These are phyloP conservation scores for Plagiodera versicolora DNA, from an alignment of 2,888 invertebrate genomes.

Conservation along the genomic window DNA sequence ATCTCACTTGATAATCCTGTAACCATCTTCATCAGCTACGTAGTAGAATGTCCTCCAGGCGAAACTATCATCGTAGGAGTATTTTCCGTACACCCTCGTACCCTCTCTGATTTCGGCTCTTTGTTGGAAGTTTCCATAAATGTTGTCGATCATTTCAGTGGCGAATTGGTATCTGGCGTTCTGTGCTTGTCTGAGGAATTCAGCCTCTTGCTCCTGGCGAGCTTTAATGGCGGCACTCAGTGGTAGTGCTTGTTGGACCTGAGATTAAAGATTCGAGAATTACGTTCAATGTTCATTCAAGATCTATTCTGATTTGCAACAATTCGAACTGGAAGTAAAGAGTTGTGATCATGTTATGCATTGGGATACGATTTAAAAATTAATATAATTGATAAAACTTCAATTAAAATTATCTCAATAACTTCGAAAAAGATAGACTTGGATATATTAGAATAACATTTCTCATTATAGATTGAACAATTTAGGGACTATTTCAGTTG, in stretches of 20 bases:
- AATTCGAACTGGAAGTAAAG: too few relatives aligned
- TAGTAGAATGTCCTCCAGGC: constrained; percentile 59
- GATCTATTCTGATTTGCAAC: too few relatives aligned
- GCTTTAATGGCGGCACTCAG: not conserved
- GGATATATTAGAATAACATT: too few relatives aligned
- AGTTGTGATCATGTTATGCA: too few relatives aligned
- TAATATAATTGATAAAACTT: too few relatives aligned
- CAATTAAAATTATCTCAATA: too few relatives aligned
- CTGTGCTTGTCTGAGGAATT: constrained; percentile 17
- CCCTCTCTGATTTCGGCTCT: constrained; percentile 54
- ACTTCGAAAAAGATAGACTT: too few relatives aligned
- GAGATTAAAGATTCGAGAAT: too few relatives aligned
- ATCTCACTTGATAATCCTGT: constrained; percentile 59
- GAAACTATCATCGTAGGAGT: constrained; percentile 62
- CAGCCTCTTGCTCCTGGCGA: not conserved
- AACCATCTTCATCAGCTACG: constrained; percentile 63
- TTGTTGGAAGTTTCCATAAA: constrained; percentile 50
- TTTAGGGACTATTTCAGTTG: too few relatives aligned
- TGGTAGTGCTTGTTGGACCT: too few relatives aligned
- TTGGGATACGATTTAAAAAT: too few relatives aligned
- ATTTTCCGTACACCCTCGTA: constrained; percentile 55
- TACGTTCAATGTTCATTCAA: not conserved
- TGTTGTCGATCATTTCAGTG: constrained; percentile 51
- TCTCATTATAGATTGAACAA: too few relatives aligned
- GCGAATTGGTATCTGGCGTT: constrained; percentile 54